phyloP scores from a whole-genome alignment of 2,113 vertebrate genomes.

The Plecotus auritus region DNA sequence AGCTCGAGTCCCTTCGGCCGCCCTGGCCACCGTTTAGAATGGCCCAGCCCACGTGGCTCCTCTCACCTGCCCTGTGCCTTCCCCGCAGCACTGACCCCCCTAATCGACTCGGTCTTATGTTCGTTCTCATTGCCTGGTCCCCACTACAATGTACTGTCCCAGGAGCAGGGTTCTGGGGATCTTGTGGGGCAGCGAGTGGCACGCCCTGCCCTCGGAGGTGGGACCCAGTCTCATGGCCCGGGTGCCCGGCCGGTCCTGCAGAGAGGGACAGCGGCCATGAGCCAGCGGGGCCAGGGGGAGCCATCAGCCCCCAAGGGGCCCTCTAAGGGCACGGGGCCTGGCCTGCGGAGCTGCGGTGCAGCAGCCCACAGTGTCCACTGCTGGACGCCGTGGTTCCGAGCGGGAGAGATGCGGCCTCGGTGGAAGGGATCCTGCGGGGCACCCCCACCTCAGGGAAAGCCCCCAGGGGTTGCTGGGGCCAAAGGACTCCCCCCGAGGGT shows the following conservation, averaged over 20 bases:
- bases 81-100: accelerated
- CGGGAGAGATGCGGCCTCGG: accelerated
- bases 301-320: background rate
- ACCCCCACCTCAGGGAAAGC: background rate
- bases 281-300: background rate
- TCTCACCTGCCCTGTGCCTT: background rate
- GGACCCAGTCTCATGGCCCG: background rate
- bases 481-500: no score
- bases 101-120: accelerated
- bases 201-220: background rate
- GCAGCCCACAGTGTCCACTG: accelerated
- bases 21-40: background rate
- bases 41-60: background rate
- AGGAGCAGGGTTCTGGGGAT: background rate
- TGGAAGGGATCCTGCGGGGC: background rate
- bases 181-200: background rate
- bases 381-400: no score
- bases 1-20: background rate
- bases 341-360: background rate
- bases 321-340: background rate
- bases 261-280: background rate
- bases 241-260: background rate
- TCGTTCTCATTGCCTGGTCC: background rate
- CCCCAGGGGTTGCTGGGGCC: background rate
- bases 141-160: background rate